These are phyloP conservation scores for Ictidomys tridecemlineatus DNA, from an alignment of 2,113 vertebrate genomes.

Conservation along the genomic window DNA sequence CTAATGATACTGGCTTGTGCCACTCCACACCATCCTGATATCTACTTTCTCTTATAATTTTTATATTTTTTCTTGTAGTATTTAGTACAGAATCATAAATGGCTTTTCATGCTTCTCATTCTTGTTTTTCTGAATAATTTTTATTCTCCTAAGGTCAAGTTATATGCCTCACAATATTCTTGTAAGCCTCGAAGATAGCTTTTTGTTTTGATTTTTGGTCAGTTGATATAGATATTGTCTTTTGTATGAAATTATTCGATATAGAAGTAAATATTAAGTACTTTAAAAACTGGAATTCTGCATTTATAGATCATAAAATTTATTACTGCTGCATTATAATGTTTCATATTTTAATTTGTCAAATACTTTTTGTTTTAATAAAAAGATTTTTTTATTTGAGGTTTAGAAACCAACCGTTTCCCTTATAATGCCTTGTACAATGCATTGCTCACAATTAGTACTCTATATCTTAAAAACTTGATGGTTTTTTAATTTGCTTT, in stretches of 20 bases:
- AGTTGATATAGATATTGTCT: not conserved
- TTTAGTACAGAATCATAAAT: not conserved
- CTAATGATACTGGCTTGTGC: not conserved
- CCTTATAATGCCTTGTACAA: not conserved
- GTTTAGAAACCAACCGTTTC: not conserved
- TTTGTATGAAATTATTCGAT: constrained; percentile 61
- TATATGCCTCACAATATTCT: not conserved
- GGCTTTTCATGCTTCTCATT: constrained; percentile 28
- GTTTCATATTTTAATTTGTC: constrained; percentile 44
- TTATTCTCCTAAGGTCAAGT: constrained; percentile 40
- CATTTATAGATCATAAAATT: not conserved
- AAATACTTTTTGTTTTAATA: constrained; percentile 27
- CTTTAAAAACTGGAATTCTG: constrained; percentile 14
- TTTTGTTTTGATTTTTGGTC: not conserved
- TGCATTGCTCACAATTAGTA: not conserved
- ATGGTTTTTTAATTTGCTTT: constrained; percentile 43
- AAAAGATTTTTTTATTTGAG: constrained; percentile 17
- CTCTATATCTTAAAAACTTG: not conserved
- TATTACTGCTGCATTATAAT: constrained; percentile 19
- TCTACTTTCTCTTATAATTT: not conserved
- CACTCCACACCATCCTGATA: not conserved
- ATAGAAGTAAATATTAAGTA: not conserved
- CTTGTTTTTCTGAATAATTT: constrained; percentile 40
- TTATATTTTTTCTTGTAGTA: not conserved
- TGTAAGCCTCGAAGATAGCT: not conserved